These are phyloP conservation scores for Patella caerulea DNA, from an alignment of 2,888 invertebrate species.

Conservation along the genomic window DNA sequence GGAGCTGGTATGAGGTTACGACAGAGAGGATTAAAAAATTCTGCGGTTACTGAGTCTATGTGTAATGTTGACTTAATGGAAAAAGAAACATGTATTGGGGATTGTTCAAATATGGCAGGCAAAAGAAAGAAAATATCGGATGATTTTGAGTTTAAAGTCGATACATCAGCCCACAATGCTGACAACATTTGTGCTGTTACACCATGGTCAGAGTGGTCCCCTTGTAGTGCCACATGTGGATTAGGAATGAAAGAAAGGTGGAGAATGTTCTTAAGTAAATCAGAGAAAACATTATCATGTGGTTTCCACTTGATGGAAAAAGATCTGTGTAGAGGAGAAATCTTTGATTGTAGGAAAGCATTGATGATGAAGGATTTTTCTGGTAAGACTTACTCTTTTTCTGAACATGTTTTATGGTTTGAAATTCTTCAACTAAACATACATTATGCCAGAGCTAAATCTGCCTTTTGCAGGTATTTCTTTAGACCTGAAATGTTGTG, in stretches of 20 bases:
- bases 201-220: constrained; percentile 87
- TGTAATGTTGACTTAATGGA: constrained; percentile 61
- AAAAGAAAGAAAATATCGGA: constrained; percentile 34
- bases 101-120: constrained; percentile 47
- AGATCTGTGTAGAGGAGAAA: constrained; percentile 57
- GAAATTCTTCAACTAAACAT: no score
- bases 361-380: constrained; percentile 69
- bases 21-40: constrained; percentile 68
- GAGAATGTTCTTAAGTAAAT: constrained; percentile 59
- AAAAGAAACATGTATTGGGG: constrained; percentile 65
- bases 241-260: constrained; percentile 74
- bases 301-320: constrained; percentile 60
- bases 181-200: constrained; percentile 76
- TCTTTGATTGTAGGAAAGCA: constrained; percentile 66
- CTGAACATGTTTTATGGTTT: no score
- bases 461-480: no score
- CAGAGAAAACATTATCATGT: constrained; percentile 52
- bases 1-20: constrained; percentile 79
- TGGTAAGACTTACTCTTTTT: constrained; percentile 46
- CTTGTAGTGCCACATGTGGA: constrained; percentile 87
- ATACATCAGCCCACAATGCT: constrained; percentile 44
- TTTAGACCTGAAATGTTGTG: no score
- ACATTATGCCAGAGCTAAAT: no score
- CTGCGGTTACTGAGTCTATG: constrained; percentile 57
- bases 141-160: constrained; percentile 58